These are phyloP conservation scores for Rhipidura dahli DNA, from an alignment of 2,113 vertebrate species.

Conservation along the genomic window DNA sequence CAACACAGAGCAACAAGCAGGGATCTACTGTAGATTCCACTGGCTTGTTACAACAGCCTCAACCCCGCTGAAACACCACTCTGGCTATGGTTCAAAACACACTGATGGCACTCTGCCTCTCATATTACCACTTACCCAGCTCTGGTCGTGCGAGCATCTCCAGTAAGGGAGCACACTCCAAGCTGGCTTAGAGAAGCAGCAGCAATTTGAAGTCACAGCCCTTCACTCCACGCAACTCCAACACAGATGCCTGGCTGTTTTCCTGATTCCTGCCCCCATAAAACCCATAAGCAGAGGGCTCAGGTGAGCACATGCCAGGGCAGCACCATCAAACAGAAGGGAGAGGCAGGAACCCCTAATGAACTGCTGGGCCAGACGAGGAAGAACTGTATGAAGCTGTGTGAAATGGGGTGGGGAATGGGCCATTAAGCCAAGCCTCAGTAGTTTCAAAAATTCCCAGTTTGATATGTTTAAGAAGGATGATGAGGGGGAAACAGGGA, in stretches of 20 bases:
- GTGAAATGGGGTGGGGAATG: neutral
- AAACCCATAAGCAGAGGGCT: neutral
- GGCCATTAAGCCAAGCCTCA: neutral
- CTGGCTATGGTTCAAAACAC: neutral
- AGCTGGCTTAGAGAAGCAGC: neutral
- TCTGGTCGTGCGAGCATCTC: accelerated
- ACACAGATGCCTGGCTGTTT: accelerated
- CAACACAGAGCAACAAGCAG: neutral
- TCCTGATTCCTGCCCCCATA: neutral
- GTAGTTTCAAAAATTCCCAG: neutral
- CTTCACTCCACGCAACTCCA: neutral
- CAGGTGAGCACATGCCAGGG: accelerated
- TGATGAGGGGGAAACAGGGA: neutral
- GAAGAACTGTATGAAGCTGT: neutral
- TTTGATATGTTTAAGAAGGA: neutral
- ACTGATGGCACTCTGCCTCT: neutral
- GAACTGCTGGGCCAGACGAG: neutral
- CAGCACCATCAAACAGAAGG: accelerated
- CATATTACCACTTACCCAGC: neutral
- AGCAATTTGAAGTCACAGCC: neutral
- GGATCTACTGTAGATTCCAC: neutral
- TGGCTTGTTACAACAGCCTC: neutral
- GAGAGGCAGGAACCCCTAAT: neutral
- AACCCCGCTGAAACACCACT: neutral
- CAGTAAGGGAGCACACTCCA: neutral